These are phyloP conservation scores for Telmatherina bonti DNA, from an alignment of 2,797 vertebrate species.

Conservation along the genomic window DNA sequence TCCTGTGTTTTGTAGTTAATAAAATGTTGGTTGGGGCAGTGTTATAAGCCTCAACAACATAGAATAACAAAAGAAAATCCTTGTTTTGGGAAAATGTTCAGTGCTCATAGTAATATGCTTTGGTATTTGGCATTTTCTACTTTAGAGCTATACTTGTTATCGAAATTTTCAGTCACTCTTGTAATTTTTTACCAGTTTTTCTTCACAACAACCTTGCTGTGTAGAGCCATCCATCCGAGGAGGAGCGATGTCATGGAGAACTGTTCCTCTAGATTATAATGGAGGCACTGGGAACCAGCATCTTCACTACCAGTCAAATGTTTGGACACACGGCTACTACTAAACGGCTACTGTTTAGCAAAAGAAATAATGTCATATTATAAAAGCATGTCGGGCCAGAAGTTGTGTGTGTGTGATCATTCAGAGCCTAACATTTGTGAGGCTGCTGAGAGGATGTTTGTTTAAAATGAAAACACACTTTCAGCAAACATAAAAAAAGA, in stretches of 20 bases:
- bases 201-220: conserved; percentile 25
- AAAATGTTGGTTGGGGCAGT: too few relatives aligned
- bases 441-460: conserved; percentile 15
- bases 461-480: conserved; percentile 39
- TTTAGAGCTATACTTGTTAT: background rate
- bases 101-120: background rate
- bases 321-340: too few relatives aligned
- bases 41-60: background rate
- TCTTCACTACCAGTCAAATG: background rate
- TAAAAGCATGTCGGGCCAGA: conserved; percentile 25
- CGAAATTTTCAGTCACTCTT: conserved; percentile 28
- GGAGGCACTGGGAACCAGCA: conserved; percentile 3
- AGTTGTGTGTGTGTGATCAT: conserved; percentile 33
- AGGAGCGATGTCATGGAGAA: conserved; percentile 53
- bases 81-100: background rate
- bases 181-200: conserved; percentile 21
- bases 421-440: conserved; percentile 30
- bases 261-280: conserved; percentile 34
- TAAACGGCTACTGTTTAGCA: background rate
- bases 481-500: conserved; percentile 40
- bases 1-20: too few relatives aligned
- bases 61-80: too few relatives aligned
- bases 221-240: conserved; percentile 29
- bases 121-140: conserved; percentile 6
- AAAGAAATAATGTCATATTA: conserved; percentile 12